A percentile compares a stretch with the other conserved stretches of the same genome.
These are phyloP conservation scores for Spodoptera frugiperda DNA, from an alignment of 1,140 invertebrate genomes.

Conservation along the genomic window DNA sequence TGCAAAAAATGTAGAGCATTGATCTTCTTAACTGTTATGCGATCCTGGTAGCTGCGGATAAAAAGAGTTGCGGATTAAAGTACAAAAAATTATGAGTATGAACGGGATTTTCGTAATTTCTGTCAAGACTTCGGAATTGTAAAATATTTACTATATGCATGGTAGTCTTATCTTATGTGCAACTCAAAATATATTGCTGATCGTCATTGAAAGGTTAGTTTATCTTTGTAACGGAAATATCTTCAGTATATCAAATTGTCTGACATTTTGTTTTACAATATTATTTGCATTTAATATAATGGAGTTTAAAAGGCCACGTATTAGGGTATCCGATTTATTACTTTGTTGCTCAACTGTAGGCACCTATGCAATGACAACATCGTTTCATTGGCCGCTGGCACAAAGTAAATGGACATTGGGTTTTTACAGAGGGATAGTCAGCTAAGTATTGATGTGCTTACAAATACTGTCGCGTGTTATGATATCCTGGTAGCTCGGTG, in stretches of 20 bases:
- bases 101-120: no score
- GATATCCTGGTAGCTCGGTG: not conserved
- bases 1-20: not conserved
- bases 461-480: conserved; percentile 1
- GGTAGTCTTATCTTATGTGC: no score
- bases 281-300: not conserved
- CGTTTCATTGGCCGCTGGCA: conserved; percentile 11
- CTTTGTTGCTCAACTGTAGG: conserved; percentile 14
- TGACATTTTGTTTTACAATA: conserved; percentile 23
- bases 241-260: conserved; percentile 8
- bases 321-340: conserved; percentile 11
- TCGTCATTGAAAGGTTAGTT: no score
- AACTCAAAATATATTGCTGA: no score
- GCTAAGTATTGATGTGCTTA: not conserved
- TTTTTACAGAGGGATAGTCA: conserved; percentile 7
- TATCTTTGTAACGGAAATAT: not conserved
- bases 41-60: conserved; percentile 7
- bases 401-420: conserved; percentile 9
- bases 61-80: no score
- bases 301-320: conserved; percentile 6
- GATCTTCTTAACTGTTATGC: not conserved
- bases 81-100: no score
- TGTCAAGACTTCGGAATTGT: no score
- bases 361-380: conserved; percentile 24
- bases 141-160: no score